Evolutionary conservation across 2,888 invertebrate species (phyloP).

Genomic region (Microctonus hyperodae): DNA sequence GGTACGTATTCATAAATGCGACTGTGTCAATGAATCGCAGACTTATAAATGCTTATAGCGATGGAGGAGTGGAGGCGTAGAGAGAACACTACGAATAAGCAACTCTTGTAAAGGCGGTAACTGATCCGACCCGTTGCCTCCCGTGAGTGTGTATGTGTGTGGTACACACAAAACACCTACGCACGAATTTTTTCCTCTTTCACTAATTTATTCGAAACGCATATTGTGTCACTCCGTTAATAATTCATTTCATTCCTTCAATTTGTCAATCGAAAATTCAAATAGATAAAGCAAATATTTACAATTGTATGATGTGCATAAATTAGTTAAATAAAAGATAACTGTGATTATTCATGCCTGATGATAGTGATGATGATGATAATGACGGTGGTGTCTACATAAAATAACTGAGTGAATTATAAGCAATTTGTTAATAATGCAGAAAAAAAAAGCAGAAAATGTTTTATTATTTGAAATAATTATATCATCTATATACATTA

Average conservation of each 20-base stretch:
- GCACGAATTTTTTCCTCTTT: background rate
- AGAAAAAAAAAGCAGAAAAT: background rate
- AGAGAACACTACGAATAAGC: background rate
- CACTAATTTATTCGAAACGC: background rate
- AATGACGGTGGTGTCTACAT: too few species aligned
- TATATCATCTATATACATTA: background rate
- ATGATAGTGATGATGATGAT: background rate
- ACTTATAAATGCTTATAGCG: background rate
- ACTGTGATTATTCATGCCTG: background rate
- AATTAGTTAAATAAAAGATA: background rate
- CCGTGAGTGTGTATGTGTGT: background rate
- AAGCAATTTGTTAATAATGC: background rate
- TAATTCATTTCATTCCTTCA: background rate
- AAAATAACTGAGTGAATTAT: too few species aligned
- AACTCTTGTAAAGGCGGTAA: background rate
- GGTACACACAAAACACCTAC: constrained; percentile 5
- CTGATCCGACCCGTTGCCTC: constrained; percentile 1
- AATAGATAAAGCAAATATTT: background rate
- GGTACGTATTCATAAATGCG: background rate
- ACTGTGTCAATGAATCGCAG: background rate
- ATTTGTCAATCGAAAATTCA: background rate
- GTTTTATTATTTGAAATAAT: background rate
- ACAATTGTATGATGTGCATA: background rate
- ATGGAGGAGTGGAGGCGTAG: background rate
- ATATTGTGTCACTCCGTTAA: background rate